Base-by-base conservation (phyloP, 2,113 vertebrate genomes). In the Oryzias woworae region DNA sequence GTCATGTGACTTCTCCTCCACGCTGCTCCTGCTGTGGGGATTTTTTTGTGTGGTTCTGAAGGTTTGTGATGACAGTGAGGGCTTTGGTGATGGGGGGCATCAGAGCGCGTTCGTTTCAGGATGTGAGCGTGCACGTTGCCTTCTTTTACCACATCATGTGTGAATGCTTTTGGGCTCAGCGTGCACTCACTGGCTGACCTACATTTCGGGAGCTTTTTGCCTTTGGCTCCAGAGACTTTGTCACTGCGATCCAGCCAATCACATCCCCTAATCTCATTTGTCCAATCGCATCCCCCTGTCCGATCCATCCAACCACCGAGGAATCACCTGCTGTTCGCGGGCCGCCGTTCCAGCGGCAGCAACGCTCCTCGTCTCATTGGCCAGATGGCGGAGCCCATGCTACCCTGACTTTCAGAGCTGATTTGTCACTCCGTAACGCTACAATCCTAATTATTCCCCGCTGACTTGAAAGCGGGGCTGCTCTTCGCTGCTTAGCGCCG, bases 181-280 rank as follows among this genome's bases (percentile, higher is more conserved):
- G 63, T 75, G 75, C 45, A 45, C 74, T 78, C 47, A 17, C 65
- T 62, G 31, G 50, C 61, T 84, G 81, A 81, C 83, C 87, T 85
- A 84, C 73, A 81, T 87, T 65, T 73, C 41, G 24, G 60, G 28
- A 75, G 52, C 62, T 72, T 85, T 83, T 59, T 60, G 74, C 78
- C 79, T 17, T 42, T 75, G 67, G 76, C 74, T 66, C 49, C 2
- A 46, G 73, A 73, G 83, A 79, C 77, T 78, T 72, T 67, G 67
- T 78, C 13, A n/a, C 69, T 1, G 71, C 75, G 74, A 78, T 83
- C 65, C 1, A 72, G 61, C 82, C 84, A 85, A 86, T 86, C 72
- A 43, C 66, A 15, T 70, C 56, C 57, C 28, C 41, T 55, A 50
- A 73, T 76, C 69, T 67, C 41, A 8, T 73, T 53, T 46, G 78